Conservation (phyloP, 35 echinoderm and acorn worm genomes). For the Amphiura filiformis region DNA sequence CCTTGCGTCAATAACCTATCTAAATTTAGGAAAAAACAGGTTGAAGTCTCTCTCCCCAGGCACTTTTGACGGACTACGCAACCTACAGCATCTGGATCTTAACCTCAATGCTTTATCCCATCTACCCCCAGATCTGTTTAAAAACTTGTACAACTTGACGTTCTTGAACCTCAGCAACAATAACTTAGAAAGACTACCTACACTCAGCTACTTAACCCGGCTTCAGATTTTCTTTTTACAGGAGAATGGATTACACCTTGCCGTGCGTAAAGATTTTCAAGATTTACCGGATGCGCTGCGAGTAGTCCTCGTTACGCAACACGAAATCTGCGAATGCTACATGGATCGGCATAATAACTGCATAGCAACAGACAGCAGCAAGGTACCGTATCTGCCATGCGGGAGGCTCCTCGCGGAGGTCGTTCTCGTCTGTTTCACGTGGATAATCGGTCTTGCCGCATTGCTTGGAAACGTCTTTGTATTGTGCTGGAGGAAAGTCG, state of each 20-base stretch:
- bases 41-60: neutral
- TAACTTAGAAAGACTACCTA: neutral
- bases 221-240: neutral
- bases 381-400: neutral
- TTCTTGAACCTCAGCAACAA: neutral
- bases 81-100: neutral
- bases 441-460: neutral
- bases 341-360: neutral
- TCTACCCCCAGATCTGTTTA: neutral
- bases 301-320: neutral
- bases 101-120: neutral
- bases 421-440: neutral
- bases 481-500: neutral
- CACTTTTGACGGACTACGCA: neutral
- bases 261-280: neutral
- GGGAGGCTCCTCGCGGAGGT: neutral
- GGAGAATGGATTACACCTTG: neutral
- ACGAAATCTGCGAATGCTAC: neutral
- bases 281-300: neutral
- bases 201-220: neutral
- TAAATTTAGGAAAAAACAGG: neutral
- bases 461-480: neutral
- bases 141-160: neutral
- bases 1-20: neutral
- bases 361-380: neutral